Evolutionary conservation across 2,797 vertebrate species (phyloP), one percentile per base, ranked within the genome.

Genomic region (Takifugu ocellatus): DNA sequence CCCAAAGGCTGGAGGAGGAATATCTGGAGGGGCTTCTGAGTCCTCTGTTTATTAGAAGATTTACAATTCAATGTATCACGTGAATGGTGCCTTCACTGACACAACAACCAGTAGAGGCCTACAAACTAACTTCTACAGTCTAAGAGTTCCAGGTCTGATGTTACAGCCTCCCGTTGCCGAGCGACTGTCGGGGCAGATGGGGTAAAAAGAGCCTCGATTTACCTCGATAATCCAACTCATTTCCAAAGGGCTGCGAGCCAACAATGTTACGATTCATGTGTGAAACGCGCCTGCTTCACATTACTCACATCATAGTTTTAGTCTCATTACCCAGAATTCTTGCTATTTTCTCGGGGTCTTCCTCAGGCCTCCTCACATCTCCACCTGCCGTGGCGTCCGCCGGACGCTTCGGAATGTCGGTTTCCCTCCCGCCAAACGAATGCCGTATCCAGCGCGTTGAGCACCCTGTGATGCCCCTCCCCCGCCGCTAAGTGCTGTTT

Each of bases 101-200:
- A 78, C 63, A 75, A 80, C 75, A 66, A 70, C 74, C 72, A 82
- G 79, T 74, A 78, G 70, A 77, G 66, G 68, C 70, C 76, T 64
- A 53, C 67, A 75, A 56, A 39, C 69, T 84, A 76, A 79, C 80
- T 81, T 82, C 74, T 78, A 69, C 81, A 81, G 66, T 79, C 80
- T 79, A 77, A 88, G 77, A 75, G 84, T 83, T 86, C 61, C 54
- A 61, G 81, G 82, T 83, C 81, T 80, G 83, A 83, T 88, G 82
- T 83, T 86, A 81, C 79, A 84, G 75, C 73, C 79, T 84, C 73
- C 77, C 74, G 75, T 83, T 84, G 83, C 77, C 81, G 83, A 84
- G 79, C 71, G 53, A 51, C 70, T 76, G 63, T 83, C 81, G 76
- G 75, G 86, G 75, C 86, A 86, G 84, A 84, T 87, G 79, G 79